Evolutionary conservation across 2,888 invertebrate genomes (phyloP), one percentile per base, ranked within the genome.

Genomic region (Drosophila austrosaltans): DNA sequence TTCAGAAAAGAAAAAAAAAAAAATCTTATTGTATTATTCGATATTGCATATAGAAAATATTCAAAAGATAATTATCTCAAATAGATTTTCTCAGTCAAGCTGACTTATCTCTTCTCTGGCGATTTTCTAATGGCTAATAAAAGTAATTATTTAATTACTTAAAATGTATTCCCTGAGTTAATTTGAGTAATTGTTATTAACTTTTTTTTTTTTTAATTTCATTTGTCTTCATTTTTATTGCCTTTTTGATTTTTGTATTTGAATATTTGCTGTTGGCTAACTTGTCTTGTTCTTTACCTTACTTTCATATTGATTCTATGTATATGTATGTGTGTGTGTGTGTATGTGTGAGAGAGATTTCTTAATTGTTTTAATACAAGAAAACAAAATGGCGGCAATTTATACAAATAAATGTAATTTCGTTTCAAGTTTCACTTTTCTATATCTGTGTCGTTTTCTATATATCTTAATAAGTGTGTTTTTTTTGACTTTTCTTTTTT

Each of bases 391-490:
- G 36, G 36, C 36, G 36, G 36, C 36, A 36, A 36, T 8, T 8
- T 36, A 16, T 36, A 8, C 7, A 36, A 8, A 57, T 78, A 3
- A n/a, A 10, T 72, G 22, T 40, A 42, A 57, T 40, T 12, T 69
- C 40, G 30, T 16, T 66, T 36, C 48, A 48, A 65, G 63, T 80
- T 53, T 79, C 63, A 71, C 66, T 68, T 56, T 77, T 75, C 54
- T 77, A 60, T 81, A 68, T 73, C 78, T 78, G 68, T 81, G 65
- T 82, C 67, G 77, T 65, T 81, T 67, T 59, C 39, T 67, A 22
- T 56, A 53, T 69, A 40, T 64, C 30, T 72, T 32, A 71, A 40
- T 66, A 28, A 63, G 56, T 73, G 48, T 71, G 32, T 32, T 32
- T 32, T 4, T 44, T 72, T 61, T 16, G 1, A 16, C 16, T 71